Percentiles rank a stretch among this genome's conserved stretches.
Conservation (phyloP, 2,888 invertebrate genomes). For the Coelinius sp. region DNA sequence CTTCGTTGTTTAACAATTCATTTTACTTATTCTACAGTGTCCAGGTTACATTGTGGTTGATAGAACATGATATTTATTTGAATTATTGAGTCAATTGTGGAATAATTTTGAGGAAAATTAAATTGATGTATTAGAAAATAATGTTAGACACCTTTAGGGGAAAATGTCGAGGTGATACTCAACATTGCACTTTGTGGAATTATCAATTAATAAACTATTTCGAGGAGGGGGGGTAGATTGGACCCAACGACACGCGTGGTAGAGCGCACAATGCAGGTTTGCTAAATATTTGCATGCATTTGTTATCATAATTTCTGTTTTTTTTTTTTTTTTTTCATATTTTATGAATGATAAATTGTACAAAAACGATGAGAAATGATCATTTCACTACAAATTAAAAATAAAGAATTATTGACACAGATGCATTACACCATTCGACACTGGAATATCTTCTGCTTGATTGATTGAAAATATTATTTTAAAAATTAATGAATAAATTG, state of each 20-base stretch:
- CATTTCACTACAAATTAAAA: slow-evolving; percentile 55
- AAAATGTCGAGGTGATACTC: background rate
- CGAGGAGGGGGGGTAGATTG: background rate
- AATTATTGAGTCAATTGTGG: background rate
- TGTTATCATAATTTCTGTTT: too few species aligned
- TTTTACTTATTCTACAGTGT: background rate
- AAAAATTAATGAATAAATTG: background rate
- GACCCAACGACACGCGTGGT: slow-evolving; percentile 7
- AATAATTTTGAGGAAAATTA: background rate
- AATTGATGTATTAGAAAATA: background rate
- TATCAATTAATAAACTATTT: background rate
- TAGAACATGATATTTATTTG: background rate
- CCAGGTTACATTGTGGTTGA: background rate
- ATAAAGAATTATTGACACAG: slow-evolving; percentile 51
- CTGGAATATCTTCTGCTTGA: slow-evolving; percentile 50
- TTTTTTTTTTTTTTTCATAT: background rate
- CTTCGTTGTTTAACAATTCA: slow-evolving; percentile 14
- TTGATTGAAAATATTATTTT: background rate
- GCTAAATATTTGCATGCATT: slow-evolving; percentile 63
- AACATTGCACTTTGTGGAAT: background rate
- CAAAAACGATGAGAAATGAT: slow-evolving; percentile 59
- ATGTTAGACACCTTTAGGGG: background rate
- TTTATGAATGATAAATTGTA: slow-evolving; percentile 48
- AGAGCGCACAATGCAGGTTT: slow-evolving; percentile 46
- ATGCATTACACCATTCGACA: slow-evolving; percentile 49